Base-by-base conservation (phyloP, 2,888 invertebrate species). In the Drosophila pegasa region DNA sequence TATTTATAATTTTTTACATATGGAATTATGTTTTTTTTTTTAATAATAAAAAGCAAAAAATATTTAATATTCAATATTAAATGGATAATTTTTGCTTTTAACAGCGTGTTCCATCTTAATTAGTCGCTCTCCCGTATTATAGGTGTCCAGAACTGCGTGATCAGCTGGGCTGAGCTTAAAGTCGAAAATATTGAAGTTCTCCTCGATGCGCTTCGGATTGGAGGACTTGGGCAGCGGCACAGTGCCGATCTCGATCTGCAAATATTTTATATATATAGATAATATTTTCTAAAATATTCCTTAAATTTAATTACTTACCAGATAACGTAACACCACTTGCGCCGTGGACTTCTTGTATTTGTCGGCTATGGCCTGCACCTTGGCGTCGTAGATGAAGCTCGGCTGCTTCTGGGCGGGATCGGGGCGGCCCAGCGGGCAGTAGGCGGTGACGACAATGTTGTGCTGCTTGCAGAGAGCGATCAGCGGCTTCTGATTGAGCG, bases 371-470 rank as follows among this genome's bases (percentile, higher is more conserved):
- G 91, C 90, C 69, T 94, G 92, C 2, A 97, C 92, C 74, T 93
- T 86, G 3, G 55, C 71, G 74, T 92, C 90, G 37, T 90, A 91
- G 29, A 92, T 78, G 59, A 95, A 95, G 0, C 92, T 94, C 0
- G 95, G 95, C 88, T 94, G 94, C 5, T 94, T 94, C 94, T 95
- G 95, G 9, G 95, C 95, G 38, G 95, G 93, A 88, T 96, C 95
- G 0, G 96, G 96, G 0, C 95, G 94, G 10, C 96, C 97, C 9
- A 97, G 93, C 0, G 96, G 96, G 57, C 96, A 95, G 91, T 97
- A 97, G 0, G 96, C 97, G 1, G 95, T 96, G 10, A 97, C 93
- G 0, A 93, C 92, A 35, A 97, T 94, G 52, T 93, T 93, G 0
- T 94, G 92, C 0, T 94, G 92, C 75, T 93, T 94, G 92, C 96